phyloP scores from a whole-genome alignment of 1,140 invertebrate species.

The Papilio polytes region DNA sequence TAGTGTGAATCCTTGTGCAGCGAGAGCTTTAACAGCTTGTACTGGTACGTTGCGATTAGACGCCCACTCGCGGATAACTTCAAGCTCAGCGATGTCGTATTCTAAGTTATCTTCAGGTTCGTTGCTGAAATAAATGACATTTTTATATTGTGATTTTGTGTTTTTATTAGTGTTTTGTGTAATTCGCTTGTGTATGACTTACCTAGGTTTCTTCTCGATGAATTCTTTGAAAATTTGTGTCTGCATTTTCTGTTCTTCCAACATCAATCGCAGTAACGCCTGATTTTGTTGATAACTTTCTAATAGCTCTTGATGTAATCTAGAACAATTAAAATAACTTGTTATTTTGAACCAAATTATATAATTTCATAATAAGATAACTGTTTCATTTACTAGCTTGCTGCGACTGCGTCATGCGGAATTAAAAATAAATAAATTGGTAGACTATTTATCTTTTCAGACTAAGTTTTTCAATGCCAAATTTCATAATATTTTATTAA shows the following conservation, averaged over 20 bases:
- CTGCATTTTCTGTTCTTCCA: slow-evolving; percentile 88
- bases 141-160: neutral
- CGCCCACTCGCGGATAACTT: slow-evolving; percentile 58
- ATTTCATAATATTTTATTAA: too few relatives aligned
- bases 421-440: too few relatives aligned
- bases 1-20: slow-evolving; percentile 62
- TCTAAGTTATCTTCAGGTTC: slow-evolving; percentile 42
- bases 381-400: too few relatives aligned
- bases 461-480: too few relatives aligned
- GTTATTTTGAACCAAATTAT: neutral
- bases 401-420: too few relatives aligned
- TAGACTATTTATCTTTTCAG: too few relatives aligned
- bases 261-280: slow-evolving; percentile 86
- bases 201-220: slow-evolving; percentile 66
- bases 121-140: neutral
- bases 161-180: neutral
- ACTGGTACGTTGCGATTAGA: slow-evolving; percentile 58
- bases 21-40: slow-evolving; percentile 53
- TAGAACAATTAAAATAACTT: slow-evolving; percentile 53
- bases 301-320: slow-evolving; percentile 85
- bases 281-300: slow-evolving; percentile 90
- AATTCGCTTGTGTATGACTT: slow-evolving; percentile 40
- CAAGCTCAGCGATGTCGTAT: slow-evolving; percentile 43
- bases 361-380: too few relatives aligned
- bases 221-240: slow-evolving; percentile 71